Evolutionary conservation across 2,797 vertebrate species (phyloP), one percentile per base, ranked within the genome.

Genomic region (Crocidura indochinensis): DNA sequence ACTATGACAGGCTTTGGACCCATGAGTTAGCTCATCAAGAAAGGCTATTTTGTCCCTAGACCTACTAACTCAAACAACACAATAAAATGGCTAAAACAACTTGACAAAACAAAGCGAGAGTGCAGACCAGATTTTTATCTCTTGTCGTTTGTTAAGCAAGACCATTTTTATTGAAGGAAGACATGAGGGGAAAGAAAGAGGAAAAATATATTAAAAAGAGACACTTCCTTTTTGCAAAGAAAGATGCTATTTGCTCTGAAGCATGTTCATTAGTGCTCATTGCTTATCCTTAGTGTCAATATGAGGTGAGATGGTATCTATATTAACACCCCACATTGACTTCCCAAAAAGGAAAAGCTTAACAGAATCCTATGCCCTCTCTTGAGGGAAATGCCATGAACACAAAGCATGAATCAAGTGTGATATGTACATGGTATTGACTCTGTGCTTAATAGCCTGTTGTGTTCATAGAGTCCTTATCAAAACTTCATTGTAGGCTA

Each of bases 381-480:
- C 83, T 88, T 64, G 5, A 7, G 26, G 8, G 19, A 8, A 85
- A 71, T 64, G 5, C 12, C 26, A 82, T 46, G 31, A 80, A 4
- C 73, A 64, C 22, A 72, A 89, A 80, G 6, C 73, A 64, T 19
- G 67, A 89, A 88, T 60, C 17, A 84, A 77, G 44, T 75, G 14
- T 83, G 17, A 90, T 85, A 89, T 49, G 67, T 72, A 62, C 72
- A 74, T 81, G n/a, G 73, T 49, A 38, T 7, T 8, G 1, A 20
- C 56, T 83, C 87, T 87, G 29, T 20, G 71, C 20, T 83, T 83
- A 93, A 71, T 44, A 44, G 76, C 73, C 75, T 78, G 38, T 11
- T 24, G 27, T 83, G 38, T 20, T 77, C 64, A 53, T 22, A 79
- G 38, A 38, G 76, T 74, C 4, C 6, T 5, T 19, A 47, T 86